Conservation (phyloP, 2,888 invertebrate species). For the Chloromyia formosa region DNA sequence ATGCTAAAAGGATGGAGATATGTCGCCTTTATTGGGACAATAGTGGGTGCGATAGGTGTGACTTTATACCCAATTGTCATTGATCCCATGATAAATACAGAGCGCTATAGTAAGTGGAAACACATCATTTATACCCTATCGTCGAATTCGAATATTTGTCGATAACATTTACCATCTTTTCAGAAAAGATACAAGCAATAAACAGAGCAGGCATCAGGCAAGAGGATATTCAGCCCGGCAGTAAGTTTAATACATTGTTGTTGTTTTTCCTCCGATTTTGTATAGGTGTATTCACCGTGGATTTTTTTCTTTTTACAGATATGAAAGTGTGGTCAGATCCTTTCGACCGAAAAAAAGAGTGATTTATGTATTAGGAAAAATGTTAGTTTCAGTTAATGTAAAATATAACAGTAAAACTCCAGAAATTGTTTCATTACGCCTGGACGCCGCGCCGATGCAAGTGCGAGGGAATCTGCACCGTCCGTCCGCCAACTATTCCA, state of each 20-base stretch:
- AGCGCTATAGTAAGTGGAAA: conserved; percentile 64
- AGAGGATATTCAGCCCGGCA: conserved; percentile 69
- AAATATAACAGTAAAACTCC: too few relatives aligned
- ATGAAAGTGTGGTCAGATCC: conserved; percentile 68
- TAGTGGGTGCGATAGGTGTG: conserved; percentile 67
- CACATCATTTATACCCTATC: conserved; percentile 42
- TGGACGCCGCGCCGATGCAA: too few relatives aligned
- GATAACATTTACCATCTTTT: conserved; percentile 45
- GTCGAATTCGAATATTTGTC: conserved; percentile 34
- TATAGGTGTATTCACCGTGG: background rate
- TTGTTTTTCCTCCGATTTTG: background rate
- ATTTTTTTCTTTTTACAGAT: conserved; percentile 58
- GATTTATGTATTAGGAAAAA: too few relatives aligned
- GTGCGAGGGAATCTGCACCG: too few relatives aligned
- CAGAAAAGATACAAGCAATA: conserved; percentile 65
- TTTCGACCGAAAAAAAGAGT: conserved; percentile 63
- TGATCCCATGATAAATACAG: conserved; percentile 70
- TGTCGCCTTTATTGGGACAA: conserved; percentile 66
- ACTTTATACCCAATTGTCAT: conserved; percentile 71
- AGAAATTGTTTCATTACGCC: background rate
- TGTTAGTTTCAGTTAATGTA: too few relatives aligned
- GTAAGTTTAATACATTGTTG: conserved; percentile 56
- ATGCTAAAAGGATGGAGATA: conserved; percentile 68
- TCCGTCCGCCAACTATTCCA: too few relatives aligned
- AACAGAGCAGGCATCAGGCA: conserved; percentile 65